phyloP scores from a whole-genome alignment of 1,140 invertebrate genomes.

The Euwallacea fornicatus region DNA sequence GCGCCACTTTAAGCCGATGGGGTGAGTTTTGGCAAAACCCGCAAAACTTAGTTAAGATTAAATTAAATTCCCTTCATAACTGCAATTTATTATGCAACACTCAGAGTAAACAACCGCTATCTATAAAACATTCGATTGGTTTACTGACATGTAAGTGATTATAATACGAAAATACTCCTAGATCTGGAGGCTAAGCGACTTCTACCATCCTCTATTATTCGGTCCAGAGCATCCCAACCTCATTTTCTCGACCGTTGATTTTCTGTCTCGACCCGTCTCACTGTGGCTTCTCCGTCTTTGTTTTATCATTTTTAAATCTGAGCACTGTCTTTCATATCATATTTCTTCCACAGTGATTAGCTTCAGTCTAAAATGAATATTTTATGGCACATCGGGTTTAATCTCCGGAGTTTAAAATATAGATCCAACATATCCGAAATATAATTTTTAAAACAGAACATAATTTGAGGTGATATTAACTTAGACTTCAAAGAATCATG shows the following conservation, averaged over 20 bases:
- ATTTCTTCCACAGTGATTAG: slow-evolving; percentile 33
- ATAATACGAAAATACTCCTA: slow-evolving; percentile 41
- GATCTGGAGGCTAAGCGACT: slow-evolving; percentile 44
- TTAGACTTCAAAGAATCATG: too few species aligned
- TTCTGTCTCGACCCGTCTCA: slow-evolving; percentile 46
- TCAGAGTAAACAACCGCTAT: too few species aligned
- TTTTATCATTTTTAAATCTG: slow-evolving; percentile 33
- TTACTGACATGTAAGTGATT: slow-evolving; percentile 38
- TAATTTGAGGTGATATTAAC: too few species aligned
- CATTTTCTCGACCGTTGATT: slow-evolving; percentile 58
- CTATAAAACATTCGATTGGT: too few species aligned
- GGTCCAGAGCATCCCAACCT: slow-evolving; percentile 55
- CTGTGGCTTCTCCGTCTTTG: slow-evolving; percentile 26
- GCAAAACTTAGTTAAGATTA: neutral
- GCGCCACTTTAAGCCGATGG: slow-evolving; percentile 11
- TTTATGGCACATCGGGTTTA: slow-evolving; percentile 17
- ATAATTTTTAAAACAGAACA: too few species aligned
- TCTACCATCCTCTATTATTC: slow-evolving; percentile 54
- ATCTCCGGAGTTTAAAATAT: too few species aligned
- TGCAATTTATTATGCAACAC: too few species aligned
- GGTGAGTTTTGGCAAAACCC: slow-evolving; percentile 18
- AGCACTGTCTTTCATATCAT: slow-evolving; percentile 33
- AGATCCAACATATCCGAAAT: too few species aligned
- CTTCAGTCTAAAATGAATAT: slow-evolving; percentile 20
- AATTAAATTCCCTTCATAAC: neutral